A percentile compares a stretch with the other conserved stretches of the same genome.
Evolutionary conservation across 1,140 invertebrate species (phyloP).

Genomic region (Zaprionus camerounensis): DNA sequence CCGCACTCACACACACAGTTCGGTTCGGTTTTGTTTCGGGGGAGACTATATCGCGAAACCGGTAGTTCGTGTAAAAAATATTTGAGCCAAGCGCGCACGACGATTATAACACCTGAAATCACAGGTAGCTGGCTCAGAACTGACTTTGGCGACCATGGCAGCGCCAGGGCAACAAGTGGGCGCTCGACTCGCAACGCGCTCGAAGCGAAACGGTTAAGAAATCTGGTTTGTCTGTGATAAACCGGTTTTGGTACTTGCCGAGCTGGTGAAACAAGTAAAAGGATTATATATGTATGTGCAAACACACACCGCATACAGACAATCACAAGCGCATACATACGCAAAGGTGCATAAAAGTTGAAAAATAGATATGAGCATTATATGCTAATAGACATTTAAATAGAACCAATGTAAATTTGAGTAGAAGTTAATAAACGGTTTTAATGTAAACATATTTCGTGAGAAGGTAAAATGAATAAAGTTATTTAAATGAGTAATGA

Average conservation of each 20-base stretch:
- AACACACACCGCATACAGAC: slow-evolving; percentile 19
- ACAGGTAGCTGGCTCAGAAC: slow-evolving; percentile 51
- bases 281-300: slow-evolving; percentile 32
- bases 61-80: slow-evolving; percentile 38
- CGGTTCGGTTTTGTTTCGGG: neutral
- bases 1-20: slow-evolving; percentile 6
- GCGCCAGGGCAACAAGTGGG: slow-evolving; percentile 50
- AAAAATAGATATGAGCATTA: slow-evolving; percentile 31
- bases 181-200: slow-evolving; percentile 34
- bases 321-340: neutral
- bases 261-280: slow-evolving; percentile 51
- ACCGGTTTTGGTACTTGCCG: slow-evolving; percentile 44
- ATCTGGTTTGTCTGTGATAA: slow-evolving; percentile 50
- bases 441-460: neutral
- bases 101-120: slow-evolving; percentile 50
- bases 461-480: too few species aligned
- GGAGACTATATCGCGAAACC: slow-evolving; percentile 35
- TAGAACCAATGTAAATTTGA: neutral
- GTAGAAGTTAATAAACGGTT: neutral
- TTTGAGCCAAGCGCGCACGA: slow-evolving; percentile 51
- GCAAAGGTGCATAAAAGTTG: slow-evolving; percentile 19
- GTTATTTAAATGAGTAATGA: neutral
- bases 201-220: slow-evolving; percentile 52
- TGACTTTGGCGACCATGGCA: slow-evolving; percentile 55
- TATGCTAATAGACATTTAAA: slow-evolving; percentile 7